Evolutionary conservation across 2,113 vertebrate genomes (phyloP).

Genomic region (Tragelaphus scriptus): DNA sequence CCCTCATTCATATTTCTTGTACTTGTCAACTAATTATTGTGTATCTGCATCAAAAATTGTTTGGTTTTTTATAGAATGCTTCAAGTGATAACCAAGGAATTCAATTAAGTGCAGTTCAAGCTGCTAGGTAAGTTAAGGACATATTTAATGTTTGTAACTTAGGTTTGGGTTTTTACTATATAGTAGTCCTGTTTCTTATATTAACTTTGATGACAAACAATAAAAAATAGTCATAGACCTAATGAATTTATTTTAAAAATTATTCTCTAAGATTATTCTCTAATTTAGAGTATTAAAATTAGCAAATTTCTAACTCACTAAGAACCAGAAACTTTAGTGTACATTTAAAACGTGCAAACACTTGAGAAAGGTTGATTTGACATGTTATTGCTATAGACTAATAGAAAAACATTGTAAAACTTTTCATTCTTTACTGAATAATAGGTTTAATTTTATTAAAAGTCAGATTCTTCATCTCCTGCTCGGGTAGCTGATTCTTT

Average conservation of each 20-base stretch:
- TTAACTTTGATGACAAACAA: background rate
- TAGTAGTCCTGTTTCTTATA: background rate
- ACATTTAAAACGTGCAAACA: background rate
- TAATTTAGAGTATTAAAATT: slow-evolving; percentile 13
- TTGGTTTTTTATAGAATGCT: slow-evolving; percentile 86
- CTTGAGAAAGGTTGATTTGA: slow-evolving; percentile 2
- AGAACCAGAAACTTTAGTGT: background rate
- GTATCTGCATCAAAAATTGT: slow-evolving; percentile 47
- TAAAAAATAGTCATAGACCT: background rate
- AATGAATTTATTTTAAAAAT: background rate
- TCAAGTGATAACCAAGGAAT: slow-evolving; percentile 99
- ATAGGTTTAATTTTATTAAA: slow-evolving; percentile 21
- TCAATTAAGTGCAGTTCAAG: slow-evolving; percentile 97
- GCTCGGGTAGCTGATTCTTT: background rate
- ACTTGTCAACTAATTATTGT: slow-evolving; percentile 25
- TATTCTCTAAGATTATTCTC: background rate
- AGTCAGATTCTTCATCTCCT: background rate
- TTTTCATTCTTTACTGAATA: background rate
- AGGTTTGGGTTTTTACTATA: background rate
- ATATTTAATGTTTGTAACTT: slow-evolving; percentile 13
- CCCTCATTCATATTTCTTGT: background rate
- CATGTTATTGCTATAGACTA: background rate
- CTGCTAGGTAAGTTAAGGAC: slow-evolving; percentile 89
- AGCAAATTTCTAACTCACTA: background rate
- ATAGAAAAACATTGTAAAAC: background rate